phyloP scores from a whole-genome alignment of 2,888 invertebrate genomes.

The Tanytarsus gracilentus region DNA sequence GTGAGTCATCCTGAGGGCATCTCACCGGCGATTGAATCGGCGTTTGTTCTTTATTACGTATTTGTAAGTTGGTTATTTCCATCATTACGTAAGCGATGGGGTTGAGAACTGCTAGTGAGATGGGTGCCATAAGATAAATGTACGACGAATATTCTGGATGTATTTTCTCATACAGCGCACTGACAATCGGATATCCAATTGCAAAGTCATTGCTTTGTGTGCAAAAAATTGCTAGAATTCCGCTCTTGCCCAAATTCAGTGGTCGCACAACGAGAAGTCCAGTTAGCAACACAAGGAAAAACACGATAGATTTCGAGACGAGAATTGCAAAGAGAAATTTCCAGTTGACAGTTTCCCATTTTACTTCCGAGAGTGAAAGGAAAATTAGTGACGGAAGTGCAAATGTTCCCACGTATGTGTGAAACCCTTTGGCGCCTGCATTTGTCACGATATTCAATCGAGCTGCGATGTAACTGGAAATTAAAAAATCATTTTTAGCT shows the following conservation, averaged over 20 bases:
- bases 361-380: conserved; percentile 73
- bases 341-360: conserved; percentile 83
- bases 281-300: conserved; percentile 66
- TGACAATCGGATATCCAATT: conserved; percentile 86
- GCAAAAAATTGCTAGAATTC: conserved; percentile 87
- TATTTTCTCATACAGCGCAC: conserved; percentile 70
- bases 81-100: conserved; percentile 83
- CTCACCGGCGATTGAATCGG: conserved; percentile 30
- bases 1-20: conserved; percentile 37
- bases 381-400: conserved; percentile 88
- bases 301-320: conserved; percentile 76
- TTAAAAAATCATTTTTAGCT: conserved; percentile 22
- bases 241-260: conserved; percentile 72
- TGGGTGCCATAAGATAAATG: conserved; percentile 87
- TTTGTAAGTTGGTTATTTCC: conserved; percentile 56
- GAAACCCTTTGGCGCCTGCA: conserved; percentile 80
- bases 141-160: conserved; percentile 88
- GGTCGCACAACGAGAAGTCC: conserved; percentile 73
- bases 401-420: conserved; percentile 88
- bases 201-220: conserved; percentile 98
- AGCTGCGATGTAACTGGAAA: conserved; percentile 70
- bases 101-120: conserved; percentile 84
- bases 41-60: conserved; percentile 32
- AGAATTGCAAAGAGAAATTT: conserved; percentile 77
- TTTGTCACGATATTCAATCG: conserved; percentile 71